Evolutionary conservation across 35 echinoderm and acorn worm species (phyloP), one percentile per base, ranked within the genome.

Genomic region (Apostichopus californicus): DNA sequence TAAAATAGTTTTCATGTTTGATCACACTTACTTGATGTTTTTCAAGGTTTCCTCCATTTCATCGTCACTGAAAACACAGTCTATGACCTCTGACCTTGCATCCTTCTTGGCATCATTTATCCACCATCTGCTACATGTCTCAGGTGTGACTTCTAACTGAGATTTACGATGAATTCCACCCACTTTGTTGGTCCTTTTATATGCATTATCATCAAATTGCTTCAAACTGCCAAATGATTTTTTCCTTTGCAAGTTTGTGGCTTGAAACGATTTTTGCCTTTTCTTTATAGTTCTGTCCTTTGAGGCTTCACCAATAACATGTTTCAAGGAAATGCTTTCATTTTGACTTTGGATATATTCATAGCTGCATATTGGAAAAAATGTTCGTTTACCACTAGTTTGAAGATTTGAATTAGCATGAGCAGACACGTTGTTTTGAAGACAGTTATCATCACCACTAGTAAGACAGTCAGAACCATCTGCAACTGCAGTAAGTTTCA

Each of bases 61-160:
- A 6, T 85, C 81, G 5, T 85, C 81, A 54, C 57, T 85, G 18
- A 55, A 54, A 17, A 61, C 81, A 85, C 57, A 55, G 57, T 85
- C 81, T 7, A 85, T 10, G 5, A 85, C 81, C 9, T 85, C 81
- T 60, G 17, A 56, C 52, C 58, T 57, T 7, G 1, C 54, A 22
- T 85, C 55, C 21, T 85, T 85, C 81, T 85, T 85, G 17, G 17
- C n/a, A 21, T 85, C 54, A n/a, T 13, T 56, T 11, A 58, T 56
- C 81, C 81, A 85, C 81, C 81, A 85, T 17, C 18, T 57, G 14
- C 58, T 55, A 20, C 8, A 59, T n/a, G 57, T 85, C 14, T 85
- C 17, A 24, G 81, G 81, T 23, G 81, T 85, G 23, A 85, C 81
- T 58, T 85, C 34, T 21, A 85, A n/a, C 55, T 85, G 81, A 85